Conservation (phyloP, 2,113 vertebrate species). For the Megaceryle maxima region DNA sequence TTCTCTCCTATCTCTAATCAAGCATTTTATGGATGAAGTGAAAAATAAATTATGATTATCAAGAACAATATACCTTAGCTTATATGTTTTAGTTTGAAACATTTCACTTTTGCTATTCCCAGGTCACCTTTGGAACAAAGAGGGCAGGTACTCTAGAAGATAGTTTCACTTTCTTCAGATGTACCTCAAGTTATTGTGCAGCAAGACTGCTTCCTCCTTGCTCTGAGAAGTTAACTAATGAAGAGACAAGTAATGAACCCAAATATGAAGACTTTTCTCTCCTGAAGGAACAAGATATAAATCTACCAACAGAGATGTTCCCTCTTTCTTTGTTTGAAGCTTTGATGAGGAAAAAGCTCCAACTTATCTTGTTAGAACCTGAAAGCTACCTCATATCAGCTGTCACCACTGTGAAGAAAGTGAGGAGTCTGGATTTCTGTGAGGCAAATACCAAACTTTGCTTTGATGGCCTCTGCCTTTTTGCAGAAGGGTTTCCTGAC, state of each 20-base stretch:
- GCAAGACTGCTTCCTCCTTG: neutral
- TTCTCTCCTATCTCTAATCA: neutral
- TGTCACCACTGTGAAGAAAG: neutral
- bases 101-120: neutral
- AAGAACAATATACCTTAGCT: neutral
- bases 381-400: neutral
- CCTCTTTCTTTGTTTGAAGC: neutral
- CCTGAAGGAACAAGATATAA: neutral
- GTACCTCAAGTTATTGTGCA: neutral
- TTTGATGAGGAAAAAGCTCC: neutral
- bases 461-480: neutral
- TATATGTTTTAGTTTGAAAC: neutral
- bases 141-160: neutral
- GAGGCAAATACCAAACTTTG: too few species aligned
- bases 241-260: slow-evolving; percentile 33
- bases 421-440: neutral
- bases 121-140: slow-evolving; percentile 10
- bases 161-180: neutral
- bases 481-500: neutral
- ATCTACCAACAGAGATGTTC: neutral
- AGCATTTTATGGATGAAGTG: neutral
- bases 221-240: neutral
- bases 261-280: neutral
- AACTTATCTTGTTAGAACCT: neutral
- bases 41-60: neutral